Percentiles rank a stretch among this genome's conserved stretches.
Evolutionary conservation across 2,113 vertebrate species (phyloP).

Genomic region (Pholis gunnellus): DNA sequence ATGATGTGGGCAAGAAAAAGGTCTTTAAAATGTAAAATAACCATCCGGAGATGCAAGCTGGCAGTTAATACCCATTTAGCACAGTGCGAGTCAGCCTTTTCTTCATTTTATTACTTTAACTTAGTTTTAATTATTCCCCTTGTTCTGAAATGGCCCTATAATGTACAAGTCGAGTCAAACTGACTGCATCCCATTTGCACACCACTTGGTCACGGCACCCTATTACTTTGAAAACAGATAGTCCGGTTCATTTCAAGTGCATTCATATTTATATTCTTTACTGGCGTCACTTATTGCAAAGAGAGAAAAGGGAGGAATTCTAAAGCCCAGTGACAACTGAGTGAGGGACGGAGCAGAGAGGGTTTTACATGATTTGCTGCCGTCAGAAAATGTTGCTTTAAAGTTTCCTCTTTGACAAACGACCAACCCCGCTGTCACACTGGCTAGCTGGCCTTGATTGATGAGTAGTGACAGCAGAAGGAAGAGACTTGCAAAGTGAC

Average conservation of each 20-base stretch:
- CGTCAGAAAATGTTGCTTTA: conserved; percentile 2
- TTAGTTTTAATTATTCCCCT: conserved; percentile 67
- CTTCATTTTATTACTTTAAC: conserved; percentile 68
- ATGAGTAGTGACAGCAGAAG: conserved; percentile 27
- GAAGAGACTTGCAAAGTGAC: conserved; percentile 8
- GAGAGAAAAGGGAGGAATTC: neutral
- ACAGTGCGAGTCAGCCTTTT: conserved; percentile 69
- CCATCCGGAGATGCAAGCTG: conserved; percentile 53
- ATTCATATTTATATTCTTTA: conserved; percentile 30
- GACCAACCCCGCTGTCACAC: conserved; percentile 10
- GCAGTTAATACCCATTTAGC: conserved; percentile 62
- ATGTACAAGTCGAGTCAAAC: conserved; percentile 28
- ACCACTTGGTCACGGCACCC: conserved; percentile 21
- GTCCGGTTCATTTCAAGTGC: conserved; percentile 15
- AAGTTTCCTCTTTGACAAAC: conserved; percentile 39
- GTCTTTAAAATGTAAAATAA: conserved; percentile 74
- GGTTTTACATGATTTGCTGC: conserved; percentile 27
- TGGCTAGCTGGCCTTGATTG: conserved; percentile 16
- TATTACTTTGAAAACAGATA: conserved; percentile 26
- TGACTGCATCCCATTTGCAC: conserved; percentile 32
- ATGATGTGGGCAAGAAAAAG: conserved; percentile 62
- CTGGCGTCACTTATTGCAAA: neutral
- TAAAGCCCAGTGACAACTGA: neutral
- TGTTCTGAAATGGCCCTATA: conserved; percentile 57
- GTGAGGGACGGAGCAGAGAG: neutral